Conservation (phyloP, 2,113 vertebrate species). For the Chionodraco myersi region DNA sequence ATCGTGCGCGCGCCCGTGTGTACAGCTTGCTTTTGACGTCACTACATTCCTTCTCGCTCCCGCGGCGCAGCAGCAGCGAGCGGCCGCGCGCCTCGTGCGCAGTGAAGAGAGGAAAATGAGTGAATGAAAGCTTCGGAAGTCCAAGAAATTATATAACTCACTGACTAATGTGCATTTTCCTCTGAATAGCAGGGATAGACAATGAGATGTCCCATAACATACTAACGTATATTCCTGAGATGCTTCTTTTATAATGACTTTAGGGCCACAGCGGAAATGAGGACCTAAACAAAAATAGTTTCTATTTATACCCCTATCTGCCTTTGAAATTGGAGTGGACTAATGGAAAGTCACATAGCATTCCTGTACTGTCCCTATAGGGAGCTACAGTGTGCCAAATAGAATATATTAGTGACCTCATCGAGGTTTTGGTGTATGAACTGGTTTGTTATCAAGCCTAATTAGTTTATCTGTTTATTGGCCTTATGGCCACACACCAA, state of each 20-base stretch:
- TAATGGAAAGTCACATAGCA: background rate
- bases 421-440: too few species aligned
- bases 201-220: background rate
- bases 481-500: background rate
- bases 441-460: too few species aligned
- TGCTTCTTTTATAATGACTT: background rate
- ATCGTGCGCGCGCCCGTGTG: conserved; percentile 19
- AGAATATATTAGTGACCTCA: background rate
- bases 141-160: conserved; percentile 59
- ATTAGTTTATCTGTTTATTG: background rate
- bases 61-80: conserved; percentile 34
- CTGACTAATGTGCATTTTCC: conserved; percentile 19
- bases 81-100: conserved; percentile 48
- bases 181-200: background rate
- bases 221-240: conserved; percentile 21
- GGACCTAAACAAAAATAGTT: conserved; percentile 4
- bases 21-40: conserved; percentile 80
- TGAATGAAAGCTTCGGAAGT: conserved; percentile 39
- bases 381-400: background rate
- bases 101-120: conserved; percentile 36
- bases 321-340: background rate
- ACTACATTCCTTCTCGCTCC: conserved; percentile 76
- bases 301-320: background rate
- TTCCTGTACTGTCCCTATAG: background rate
- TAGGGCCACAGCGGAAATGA: background rate